phyloP scores from a whole-genome alignment of 1,140 invertebrate species.

The Drosophila pseudoobscura region DNA sequence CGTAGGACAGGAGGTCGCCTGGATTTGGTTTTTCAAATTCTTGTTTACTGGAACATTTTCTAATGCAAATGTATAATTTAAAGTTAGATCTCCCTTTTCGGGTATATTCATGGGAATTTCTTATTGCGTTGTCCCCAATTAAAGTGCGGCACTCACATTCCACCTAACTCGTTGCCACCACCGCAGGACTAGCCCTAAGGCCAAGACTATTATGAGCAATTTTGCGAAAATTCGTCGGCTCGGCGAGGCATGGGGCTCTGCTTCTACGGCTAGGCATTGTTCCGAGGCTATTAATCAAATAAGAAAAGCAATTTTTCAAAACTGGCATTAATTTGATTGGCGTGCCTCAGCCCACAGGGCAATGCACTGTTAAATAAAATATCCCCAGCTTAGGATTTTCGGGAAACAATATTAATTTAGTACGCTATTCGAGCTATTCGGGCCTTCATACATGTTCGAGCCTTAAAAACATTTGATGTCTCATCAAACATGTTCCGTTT shows the following conservation, averaged over 20 bases:
- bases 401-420: background rate
- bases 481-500: conserved; percentile 22
- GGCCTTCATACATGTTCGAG: conserved; percentile 12
- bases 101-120: background rate
- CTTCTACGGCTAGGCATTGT: conserved; percentile 18
- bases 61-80: conserved; percentile 59
- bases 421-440: too few species aligned
- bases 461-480: background rate
- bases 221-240: background rate
- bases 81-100: conserved; percentile 19
- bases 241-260: background rate
- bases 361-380: conserved; percentile 58
- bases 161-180: conserved; percentile 26
- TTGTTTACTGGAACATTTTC: conserved; percentile 37
- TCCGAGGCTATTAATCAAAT: conserved; percentile 52
- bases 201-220: conserved; percentile 50
- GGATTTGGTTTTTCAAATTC: conserved; percentile 11
- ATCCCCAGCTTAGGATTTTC: conserved; percentile 7
- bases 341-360: conserved; percentile 32
- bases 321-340: conserved; percentile 55
- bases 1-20: too few species aligned
- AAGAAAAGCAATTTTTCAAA: conserved; percentile 52
- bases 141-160: conserved; percentile 20
- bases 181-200: conserved; percentile 13
- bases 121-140: conserved; percentile 30